Evolutionary conservation across 1,140 invertebrate species (phyloP).

Genomic region (Lepidurus couesii): DNA sequence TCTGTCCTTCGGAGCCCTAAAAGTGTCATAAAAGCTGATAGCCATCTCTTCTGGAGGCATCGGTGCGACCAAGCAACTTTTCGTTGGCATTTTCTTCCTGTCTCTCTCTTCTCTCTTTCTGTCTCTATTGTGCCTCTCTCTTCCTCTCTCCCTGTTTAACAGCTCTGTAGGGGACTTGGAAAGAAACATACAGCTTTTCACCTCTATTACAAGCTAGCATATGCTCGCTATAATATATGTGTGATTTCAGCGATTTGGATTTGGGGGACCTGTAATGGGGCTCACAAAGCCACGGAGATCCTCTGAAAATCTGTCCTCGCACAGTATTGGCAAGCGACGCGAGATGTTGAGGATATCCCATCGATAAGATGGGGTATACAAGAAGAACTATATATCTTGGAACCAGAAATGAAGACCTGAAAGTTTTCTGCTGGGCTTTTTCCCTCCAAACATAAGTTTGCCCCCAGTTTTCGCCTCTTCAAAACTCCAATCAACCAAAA

Average conservation of each 20-base stretch:
- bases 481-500: background rate
- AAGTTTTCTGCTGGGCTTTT: background rate
- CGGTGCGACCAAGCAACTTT: too few relatives aligned
- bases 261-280: background rate
- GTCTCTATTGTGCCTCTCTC: background rate
- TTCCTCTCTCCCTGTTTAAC: background rate
- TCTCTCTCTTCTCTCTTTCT: background rate
- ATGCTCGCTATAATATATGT: slow-evolving; percentile 22
- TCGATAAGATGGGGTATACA: too few relatives aligned
- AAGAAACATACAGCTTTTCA: slow-evolving; percentile 19
- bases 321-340: too few relatives aligned
- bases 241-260: background rate
- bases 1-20: slow-evolving; percentile 3
- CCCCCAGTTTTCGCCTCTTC: background rate
- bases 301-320: too few relatives aligned
- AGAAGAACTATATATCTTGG: too few relatives aligned
- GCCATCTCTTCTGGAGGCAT: background rate
- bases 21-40: slow-evolving; percentile 22
- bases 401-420: background rate
- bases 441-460: background rate
- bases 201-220: slow-evolving; percentile 19
- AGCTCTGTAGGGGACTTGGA: background rate
- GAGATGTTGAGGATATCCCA: too few relatives aligned
- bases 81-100: too few relatives aligned
- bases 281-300: too few relatives aligned